Base-by-base conservation (phyloP, 2,888 invertebrate species). In the Pristionchus mayeri region DNA sequence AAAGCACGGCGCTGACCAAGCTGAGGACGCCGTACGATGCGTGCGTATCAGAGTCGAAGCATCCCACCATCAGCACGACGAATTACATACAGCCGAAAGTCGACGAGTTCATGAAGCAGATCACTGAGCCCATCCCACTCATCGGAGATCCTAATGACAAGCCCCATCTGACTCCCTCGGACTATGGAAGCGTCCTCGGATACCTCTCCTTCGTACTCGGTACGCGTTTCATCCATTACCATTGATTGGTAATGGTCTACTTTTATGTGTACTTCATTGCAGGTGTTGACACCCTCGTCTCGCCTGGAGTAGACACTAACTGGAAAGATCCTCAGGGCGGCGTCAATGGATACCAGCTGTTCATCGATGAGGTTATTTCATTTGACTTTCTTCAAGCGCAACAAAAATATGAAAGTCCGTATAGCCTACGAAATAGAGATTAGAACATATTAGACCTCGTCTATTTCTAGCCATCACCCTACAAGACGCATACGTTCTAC, bases 261-360 rank as follows among this genome's bases (percentile, higher is more conserved):
- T n/a, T n/a, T n/a, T 13, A 54, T n/a, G 7, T 18, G 11, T 54
- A 54, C 3, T 54, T 3, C 7, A 13, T 54, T 63, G 2, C 24
- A 81, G 81, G 81, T 3, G 30, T 81, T 40, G 60, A 81, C 40
- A 81, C 81, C 18, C 30, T 81, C 21, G n/a, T 81, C 57, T 37
- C 81, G 6, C 57, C 81, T 3, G 37, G 54, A 40, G 60, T 60
- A 11, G 81, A 81, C 60, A 81, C 81, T 21, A 27, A 78, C 52
- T 78, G 78, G 78, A 27, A 27, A 18, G 50, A 78, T 78, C 78
- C 78, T 13, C 21, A n/a, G n/a, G 52, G 52, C 27, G 11, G 16
- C 24, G 13, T 9, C 13, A 44, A 13, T 44, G 78, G 78, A 27
- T 50, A 78, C 52, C 16, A 24, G 30, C 48, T 78, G 16, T 50